These are phyloP conservation scores for Panagrolaimus sp. DNA, from an alignment of 1,140 invertebrate species.

Conservation along the genomic window DNA sequence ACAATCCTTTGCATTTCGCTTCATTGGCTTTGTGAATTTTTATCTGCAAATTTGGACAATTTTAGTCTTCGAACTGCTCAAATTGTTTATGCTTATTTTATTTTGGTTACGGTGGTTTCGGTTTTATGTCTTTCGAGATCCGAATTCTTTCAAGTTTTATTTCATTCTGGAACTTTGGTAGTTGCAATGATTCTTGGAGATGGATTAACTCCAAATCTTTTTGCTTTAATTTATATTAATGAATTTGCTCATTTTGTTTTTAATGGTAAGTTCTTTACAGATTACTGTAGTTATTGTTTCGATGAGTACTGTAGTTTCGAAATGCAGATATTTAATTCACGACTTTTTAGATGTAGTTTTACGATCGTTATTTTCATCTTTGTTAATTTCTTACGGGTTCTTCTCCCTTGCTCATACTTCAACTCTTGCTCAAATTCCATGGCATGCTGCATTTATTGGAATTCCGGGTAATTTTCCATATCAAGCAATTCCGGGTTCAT, in stretches of 20 bases:
- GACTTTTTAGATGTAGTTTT: constrained; percentile 16
- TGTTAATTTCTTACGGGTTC: constrained; percentile 20
- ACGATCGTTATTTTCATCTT: background rate
- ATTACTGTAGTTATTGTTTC: background rate
- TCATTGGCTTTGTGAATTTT: constrained; percentile 30
- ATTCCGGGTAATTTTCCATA: constrained; percentile 35
- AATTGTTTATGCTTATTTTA: constrained; percentile 24
- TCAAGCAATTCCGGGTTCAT: constrained; percentile 27
- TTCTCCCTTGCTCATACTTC: constrained; percentile 33
- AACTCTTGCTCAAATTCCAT: constrained; percentile 39
- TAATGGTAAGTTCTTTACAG: constrained; percentile 16
- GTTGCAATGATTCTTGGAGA: constrained; percentile 30
- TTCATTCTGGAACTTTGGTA: constrained; percentile 19
- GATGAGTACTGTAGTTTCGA: constrained; percentile 3
- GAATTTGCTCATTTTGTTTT: constrained; percentile 11
- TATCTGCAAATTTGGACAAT: background rate
- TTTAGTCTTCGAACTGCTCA: constrained; percentile 21
- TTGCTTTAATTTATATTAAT: constrained; percentile 16
- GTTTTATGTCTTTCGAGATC: background rate
- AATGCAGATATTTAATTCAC: constrained; percentile 8
- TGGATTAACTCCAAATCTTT: constrained; percentile 5
- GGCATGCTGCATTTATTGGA: constrained; percentile 37
- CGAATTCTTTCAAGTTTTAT: background rate
- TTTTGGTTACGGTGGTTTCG: background rate
- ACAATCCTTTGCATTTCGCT: constrained; percentile 21